Evolutionary conservation across 2,113 vertebrate species (phyloP).

Genomic region (Agelaius phoeniceus): DNA sequence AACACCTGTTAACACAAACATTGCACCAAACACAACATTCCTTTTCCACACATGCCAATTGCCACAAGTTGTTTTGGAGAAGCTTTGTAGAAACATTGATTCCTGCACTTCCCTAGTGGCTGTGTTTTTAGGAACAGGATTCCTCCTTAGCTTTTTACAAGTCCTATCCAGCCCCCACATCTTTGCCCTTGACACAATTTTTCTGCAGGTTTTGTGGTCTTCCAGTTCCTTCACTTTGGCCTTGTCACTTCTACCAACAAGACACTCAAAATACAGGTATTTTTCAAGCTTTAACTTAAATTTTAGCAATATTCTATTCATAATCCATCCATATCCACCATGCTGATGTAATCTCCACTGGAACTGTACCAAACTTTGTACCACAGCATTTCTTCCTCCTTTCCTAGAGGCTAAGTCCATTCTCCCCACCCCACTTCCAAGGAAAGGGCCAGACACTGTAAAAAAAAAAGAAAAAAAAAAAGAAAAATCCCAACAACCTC

Average conservation of each 20-base stretch:
- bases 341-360: accelerated
- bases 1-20: neutral
- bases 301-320: neutral
- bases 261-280: neutral
- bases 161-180: neutral
- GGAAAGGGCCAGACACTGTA: neutral
- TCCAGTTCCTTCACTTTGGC: neutral
- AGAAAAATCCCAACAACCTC: conserved; percentile 46
- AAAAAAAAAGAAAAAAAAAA: neutral
- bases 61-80: neutral
- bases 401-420: neutral
- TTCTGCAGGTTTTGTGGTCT: neutral
- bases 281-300: neutral
- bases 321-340: neutral
- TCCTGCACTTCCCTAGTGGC: neutral
- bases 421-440: accelerated
- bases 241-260: neutral
- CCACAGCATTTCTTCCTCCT: neutral
- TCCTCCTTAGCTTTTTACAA: neutral
- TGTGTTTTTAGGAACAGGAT: neutral
- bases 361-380: neutral
- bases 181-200: neutral
- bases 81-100: neutral
- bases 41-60: accelerated
- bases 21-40: neutral